Percentiles rank a stretch among this genome's conserved stretches.
These are phyloP conservation scores for Scyliorhinus canicula DNA, from an alignment of 2,797 vertebrate genomes.

Conservation along the genomic window DNA sequence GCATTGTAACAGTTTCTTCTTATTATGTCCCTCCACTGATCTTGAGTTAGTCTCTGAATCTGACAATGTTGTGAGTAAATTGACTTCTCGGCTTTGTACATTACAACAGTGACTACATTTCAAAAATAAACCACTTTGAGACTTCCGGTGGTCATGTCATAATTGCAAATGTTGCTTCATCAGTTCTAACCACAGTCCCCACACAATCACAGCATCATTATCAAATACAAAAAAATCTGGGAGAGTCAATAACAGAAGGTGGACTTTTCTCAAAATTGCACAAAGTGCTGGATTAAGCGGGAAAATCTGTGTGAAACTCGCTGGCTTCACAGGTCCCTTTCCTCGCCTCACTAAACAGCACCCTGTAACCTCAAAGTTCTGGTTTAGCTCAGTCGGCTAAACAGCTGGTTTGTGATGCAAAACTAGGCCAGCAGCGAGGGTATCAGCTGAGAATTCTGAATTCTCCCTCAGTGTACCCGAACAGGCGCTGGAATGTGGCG, in stretches of 20 bases:
- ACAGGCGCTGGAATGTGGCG: too few species aligned
- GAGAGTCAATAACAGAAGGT: background rate
- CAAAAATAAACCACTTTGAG: background rate
- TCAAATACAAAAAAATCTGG: background rate
- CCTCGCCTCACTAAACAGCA: too few species aligned
- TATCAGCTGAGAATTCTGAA: too few species aligned
- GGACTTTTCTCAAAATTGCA: too few species aligned
- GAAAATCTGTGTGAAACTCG: too few species aligned
- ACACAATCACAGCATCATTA: background rate
- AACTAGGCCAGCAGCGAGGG: too few species aligned
- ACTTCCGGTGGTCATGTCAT: background rate
- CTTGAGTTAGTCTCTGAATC: background rate
- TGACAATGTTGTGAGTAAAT: background rate
- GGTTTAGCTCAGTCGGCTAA: too few species aligned
- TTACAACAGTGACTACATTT: background rate
- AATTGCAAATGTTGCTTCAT: background rate
- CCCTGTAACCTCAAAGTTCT: too few species aligned
- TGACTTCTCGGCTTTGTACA: background rate
- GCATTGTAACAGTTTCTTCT: background rate
- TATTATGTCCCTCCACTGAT: background rate
- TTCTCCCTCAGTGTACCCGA: too few species aligned
- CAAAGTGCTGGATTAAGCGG: too few species aligned
- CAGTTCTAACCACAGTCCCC: background rate
- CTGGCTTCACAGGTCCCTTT: too few species aligned
- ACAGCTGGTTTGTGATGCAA: too few species aligned